phyloP scores from a whole-genome alignment of 1,140 invertebrate genomes.

The Cotesia vestalis region DNA sequence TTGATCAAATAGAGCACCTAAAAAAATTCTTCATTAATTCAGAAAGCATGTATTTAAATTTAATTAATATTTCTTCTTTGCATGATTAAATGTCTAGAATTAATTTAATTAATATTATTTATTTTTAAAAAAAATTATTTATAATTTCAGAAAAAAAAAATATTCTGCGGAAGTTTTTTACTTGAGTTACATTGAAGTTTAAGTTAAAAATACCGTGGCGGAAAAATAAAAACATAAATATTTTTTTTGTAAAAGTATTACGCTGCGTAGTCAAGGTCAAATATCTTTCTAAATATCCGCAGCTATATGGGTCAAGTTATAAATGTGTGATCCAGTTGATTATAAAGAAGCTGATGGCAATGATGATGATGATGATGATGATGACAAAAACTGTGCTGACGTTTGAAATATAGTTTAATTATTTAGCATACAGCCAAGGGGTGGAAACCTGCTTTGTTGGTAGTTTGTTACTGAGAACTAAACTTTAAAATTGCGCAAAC shows the following conservation, averaged over 20 bases:
- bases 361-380: neutral
- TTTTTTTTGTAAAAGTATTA: constrained; percentile 34
- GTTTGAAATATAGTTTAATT: neutral
- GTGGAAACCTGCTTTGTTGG: neutral
- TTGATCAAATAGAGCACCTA: too few relatives aligned
- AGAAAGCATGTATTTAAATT: neutral
- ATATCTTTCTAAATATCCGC: constrained; percentile 50
- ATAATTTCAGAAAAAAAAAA: too few relatives aligned
- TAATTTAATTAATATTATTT: too few relatives aligned
- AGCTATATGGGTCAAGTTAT: constrained; percentile 54
- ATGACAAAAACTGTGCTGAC: neutral
- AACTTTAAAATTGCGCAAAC: neutral
- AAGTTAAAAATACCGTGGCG: neutral
- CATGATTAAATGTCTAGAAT: neutral
- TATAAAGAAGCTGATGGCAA: neutral
- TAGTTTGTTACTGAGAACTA: neutral
- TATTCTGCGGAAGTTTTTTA: neutral
- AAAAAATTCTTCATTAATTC: too few relatives aligned
- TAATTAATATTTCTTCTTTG: neutral
- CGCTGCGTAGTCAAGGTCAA: constrained; percentile 27
- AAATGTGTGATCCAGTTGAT: constrained; percentile 51
- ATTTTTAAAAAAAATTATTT: too few relatives aligned
- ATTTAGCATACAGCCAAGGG: constrained; percentile 2
- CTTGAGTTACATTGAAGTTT: neutral
- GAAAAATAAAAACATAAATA: constrained; percentile 32